These are phyloP conservation scores for Cloeon dipterum DNA, from an alignment of 2,888 invertebrate species.

Conservation along the genomic window DNA sequence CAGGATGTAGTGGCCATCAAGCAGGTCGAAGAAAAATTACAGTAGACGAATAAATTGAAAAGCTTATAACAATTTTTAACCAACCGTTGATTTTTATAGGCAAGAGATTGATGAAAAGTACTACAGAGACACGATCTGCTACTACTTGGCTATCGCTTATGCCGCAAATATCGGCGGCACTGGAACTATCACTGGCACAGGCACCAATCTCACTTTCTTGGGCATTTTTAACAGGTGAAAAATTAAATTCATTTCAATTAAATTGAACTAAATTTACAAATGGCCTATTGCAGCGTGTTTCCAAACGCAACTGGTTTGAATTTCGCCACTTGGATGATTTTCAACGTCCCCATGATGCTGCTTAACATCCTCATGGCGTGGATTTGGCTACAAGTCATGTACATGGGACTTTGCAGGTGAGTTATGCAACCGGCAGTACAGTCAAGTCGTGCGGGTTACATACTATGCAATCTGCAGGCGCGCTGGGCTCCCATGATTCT, in stretches of 20 bases:
- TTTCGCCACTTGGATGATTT: conserved; percentile 71
- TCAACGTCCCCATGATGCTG: conserved; percentile 65
- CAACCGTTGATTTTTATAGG: no score
- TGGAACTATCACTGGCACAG: conserved; percentile 54
- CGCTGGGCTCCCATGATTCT: no score
- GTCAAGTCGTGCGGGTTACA: no score
- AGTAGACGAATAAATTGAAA: no score
- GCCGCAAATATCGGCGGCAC: conserved; percentile 53
- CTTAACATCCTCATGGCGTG: conserved; percentile 53
- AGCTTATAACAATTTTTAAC: no score
- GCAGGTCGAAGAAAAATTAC: no score
- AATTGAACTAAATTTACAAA: not conserved
- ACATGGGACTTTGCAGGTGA: conserved; percentile 52
- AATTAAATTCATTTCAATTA: not conserved
- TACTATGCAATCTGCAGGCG: no score
- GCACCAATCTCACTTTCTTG: conserved; percentile 68
- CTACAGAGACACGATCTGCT: conserved; percentile 44
- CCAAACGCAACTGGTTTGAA: conserved; percentile 35
- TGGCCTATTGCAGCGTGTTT: conserved; percentile 24
- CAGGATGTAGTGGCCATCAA: no score
- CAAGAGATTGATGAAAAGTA: not conserved
- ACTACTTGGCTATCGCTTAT: conserved; percentile 57
- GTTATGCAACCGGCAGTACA: no score
- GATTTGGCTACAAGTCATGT: conserved; percentile 55
- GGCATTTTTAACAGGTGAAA: conserved; percentile 45